A percentile compares a stretch with the other conserved stretches of the same genome.
phyloP scores from a whole-genome alignment of 2,888 invertebrate species.

The Beris morrisii region DNA sequence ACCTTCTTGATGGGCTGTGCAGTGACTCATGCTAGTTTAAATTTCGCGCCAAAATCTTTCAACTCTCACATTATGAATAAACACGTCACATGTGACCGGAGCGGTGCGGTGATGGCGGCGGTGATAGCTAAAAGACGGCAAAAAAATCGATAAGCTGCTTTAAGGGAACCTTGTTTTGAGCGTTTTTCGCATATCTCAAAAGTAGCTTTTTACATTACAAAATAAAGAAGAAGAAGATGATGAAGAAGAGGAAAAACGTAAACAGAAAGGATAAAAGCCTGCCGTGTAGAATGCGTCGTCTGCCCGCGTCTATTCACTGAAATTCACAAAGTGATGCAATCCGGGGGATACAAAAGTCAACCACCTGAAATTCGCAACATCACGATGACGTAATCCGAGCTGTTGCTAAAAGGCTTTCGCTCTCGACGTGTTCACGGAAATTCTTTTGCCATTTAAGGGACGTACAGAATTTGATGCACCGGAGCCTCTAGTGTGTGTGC shows the following conservation, averaged over 20 bases:
- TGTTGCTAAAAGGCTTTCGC: conserved; percentile 11
- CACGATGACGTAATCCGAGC: conserved; percentile 22
- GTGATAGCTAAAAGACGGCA: not conserved
- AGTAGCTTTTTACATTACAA: conserved; percentile 8
- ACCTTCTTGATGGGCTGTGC: too few species aligned
- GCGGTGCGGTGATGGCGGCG: too few species aligned
- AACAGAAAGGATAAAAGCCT: conserved; percentile 4
- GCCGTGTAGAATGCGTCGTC: conserved; percentile 24
- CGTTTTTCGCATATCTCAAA: conserved; percentile 1
- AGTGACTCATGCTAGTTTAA: too few species aligned
- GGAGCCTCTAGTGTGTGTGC: not conserved
- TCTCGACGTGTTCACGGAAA: not conserved
- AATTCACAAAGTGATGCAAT: conserved; percentile 27
- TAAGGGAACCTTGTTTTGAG: conserved; percentile 6
- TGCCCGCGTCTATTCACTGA: conserved; percentile 17
- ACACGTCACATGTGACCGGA: too few species aligned
- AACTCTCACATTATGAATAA: too few species aligned
- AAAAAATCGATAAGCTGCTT: conserved; percentile 20
- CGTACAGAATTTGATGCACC: not conserved
- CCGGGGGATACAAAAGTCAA: conserved; percentile 16
- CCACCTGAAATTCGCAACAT: conserved; percentile 27
- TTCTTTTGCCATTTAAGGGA: conserved; percentile 10
- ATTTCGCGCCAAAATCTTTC: too few species aligned
- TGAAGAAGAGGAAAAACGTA: conserved; percentile 1
- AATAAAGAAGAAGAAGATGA: not conserved